These are phyloP conservation scores for Petrolisthes cinctipes DNA, from an alignment of 2,888 invertebrate species.

Conservation along the genomic window DNA sequence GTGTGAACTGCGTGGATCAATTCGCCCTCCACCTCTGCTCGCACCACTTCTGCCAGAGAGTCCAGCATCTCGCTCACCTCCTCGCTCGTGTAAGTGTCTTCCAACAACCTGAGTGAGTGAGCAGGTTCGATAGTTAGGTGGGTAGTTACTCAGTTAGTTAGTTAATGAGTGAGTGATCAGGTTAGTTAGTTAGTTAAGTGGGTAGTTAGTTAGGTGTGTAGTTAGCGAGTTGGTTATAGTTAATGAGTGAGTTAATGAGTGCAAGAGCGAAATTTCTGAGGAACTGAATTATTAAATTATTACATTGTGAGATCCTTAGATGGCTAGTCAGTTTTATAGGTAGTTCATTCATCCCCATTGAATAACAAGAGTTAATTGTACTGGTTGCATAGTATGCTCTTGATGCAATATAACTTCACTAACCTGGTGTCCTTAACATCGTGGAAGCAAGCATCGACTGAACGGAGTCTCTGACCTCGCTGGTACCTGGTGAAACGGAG, in stretches of 20 bases:
- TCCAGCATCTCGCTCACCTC: conserved; percentile 62
- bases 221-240: too few species aligned
- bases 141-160: too few species aligned
- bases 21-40: conserved; percentile 60
- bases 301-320: too few species aligned
- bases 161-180: too few species aligned
- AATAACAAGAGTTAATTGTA: not conserved
- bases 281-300: too few species aligned
- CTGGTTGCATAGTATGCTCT: not conserved
- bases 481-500: conserved; percentile 58
- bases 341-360: not conserved
- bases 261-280: too few species aligned
- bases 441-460: conserved; percentile 59
- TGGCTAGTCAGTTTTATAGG: not conserved
- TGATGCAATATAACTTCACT: not conserved
- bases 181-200: too few species aligned
- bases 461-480: conserved; percentile 53
- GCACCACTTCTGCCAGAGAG: conserved; percentile 46
- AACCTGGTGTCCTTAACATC: conserved; percentile 56
- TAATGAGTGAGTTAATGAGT: too few species aligned
- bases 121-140: not conserved
- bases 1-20: conserved; percentile 60
- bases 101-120: conserved; percentile 44
- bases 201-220: too few species aligned
- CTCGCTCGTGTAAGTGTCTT: conserved; percentile 60